Evolutionary conservation across 2,113 vertebrate species (phyloP), one percentile per base, ranked within the genome.

Genomic region (Siniperca knerii): DNA sequence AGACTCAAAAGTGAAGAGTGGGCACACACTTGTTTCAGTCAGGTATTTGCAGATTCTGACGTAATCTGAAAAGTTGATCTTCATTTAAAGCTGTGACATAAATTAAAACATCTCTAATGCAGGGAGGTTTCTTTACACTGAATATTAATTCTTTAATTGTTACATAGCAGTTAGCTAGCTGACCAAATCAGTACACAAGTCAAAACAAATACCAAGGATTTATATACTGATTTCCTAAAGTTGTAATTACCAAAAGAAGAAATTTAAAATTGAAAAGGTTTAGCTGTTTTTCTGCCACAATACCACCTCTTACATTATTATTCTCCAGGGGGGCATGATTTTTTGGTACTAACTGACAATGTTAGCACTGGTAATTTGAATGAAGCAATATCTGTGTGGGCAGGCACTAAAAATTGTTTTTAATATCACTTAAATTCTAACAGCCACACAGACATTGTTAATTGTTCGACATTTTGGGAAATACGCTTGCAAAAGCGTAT

Each of bases 1-100:
- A 74, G 77, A 72, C 52, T 80, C 25, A 25, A 6, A 65, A 83
- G 71, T 65, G 69, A 68, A 55, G 65, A 85, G 69, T 23, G 57
- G 77, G 75, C 62, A 81, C 66, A 77, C 65, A 4, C 50, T 61
- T 50, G 23, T 77, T 46, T n/a, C 55, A 18, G 61, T 55, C 1
- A 10, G 48, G 13, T 48, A 10, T 61, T 75, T 48, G 48, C 77
- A 61, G 37, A 71, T 68, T 61, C 66, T 81, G 52, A 70, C 35
- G 16, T 4, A 18, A 57, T 1, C 62, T 75, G 52, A 83, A 80
- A 87, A 52, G 83, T 78, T 87, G 2, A 52, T 77, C 20, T 44
- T 33, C 8, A 67, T 81, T 50, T 69, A 66, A 79, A 86, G 44
- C 80, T 58, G 37, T 44, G 10, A 50, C 40, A 70, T 52, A 6